These are phyloP conservation scores for Clytia hemisphaerica DNA, from an alignment of 30 jellyfish, hydroid and myxozoan genomes.

Conservation along the genomic window DNA sequence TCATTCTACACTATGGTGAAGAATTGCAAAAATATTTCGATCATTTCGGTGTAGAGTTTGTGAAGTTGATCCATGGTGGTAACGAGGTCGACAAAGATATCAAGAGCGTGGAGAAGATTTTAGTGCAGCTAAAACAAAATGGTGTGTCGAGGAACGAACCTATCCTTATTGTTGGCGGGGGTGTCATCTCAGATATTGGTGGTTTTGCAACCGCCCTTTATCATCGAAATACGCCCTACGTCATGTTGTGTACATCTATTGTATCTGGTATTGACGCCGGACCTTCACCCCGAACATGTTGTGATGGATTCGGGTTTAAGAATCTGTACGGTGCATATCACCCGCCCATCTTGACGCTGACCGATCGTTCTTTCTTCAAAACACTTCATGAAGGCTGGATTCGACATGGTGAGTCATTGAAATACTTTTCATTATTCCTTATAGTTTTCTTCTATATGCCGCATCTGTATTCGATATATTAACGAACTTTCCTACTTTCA, in stretches of 20 bases:
- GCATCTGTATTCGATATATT: too few relatives aligned
- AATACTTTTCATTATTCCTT: too few relatives aligned
- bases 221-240: constrained; percentile 52
- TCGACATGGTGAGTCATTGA: too few relatives aligned
- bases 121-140: constrained; percentile 37
- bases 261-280: constrained; percentile 57
- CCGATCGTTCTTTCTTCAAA: constrained; percentile 39
- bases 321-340: constrained; percentile 57
- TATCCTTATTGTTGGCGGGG: constrained; percentile 42
- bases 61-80: constrained; percentile 26
- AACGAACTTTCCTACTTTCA: too few relatives aligned
- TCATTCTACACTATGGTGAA: constrained; percentile 9
- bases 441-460: too few relatives aligned
- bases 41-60: constrained; percentile 17
- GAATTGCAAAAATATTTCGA: constrained; percentile 18
- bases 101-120: constrained; percentile 34
- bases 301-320: constrained; percentile 53
- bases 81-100: constrained; percentile 49
- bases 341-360: constrained; percentile 42
- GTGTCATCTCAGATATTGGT: constrained; percentile 47
- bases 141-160: constrained; percentile 57
- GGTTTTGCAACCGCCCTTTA: constrained; percentile 50
- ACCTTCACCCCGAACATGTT: constrained; percentile 51
- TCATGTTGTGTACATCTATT: constrained; percentile 49
- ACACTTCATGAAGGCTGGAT: constrained; percentile 42